Percentiles rank a stretch among this genome's conserved stretches.
phyloP scores from a whole-genome alignment of 2,888 invertebrate species.

The Nudaria mundana region DNA sequence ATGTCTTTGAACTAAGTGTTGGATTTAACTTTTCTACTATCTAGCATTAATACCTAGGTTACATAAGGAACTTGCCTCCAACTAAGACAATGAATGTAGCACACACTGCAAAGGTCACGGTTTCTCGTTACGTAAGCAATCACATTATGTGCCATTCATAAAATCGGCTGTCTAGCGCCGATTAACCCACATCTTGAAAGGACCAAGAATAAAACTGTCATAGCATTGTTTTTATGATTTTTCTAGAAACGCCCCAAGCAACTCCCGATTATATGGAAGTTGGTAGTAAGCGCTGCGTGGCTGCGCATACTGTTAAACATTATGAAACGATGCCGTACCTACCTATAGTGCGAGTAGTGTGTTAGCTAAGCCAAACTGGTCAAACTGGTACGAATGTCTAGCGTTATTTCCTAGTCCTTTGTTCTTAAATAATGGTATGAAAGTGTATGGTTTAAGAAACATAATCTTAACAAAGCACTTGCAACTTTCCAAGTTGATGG shows the following conservation, averaged over 20 bases:
- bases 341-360: constrained; percentile 19
- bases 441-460: too few species aligned
- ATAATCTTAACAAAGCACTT: constrained; percentile 23
- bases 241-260: constrained; percentile 14
- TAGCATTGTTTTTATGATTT: constrained; percentile 14
- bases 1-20: too few species aligned
- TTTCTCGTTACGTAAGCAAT: constrained; percentile 44
- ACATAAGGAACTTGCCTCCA: constrained; percentile 34
- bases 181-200: not conserved
- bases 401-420: constrained; percentile 34
- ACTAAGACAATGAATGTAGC: constrained; percentile 24
- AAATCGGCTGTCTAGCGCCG: not conserved
- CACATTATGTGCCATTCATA: constrained; percentile 12
- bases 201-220: constrained; percentile 19
- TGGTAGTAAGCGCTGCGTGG: constrained; percentile 26
- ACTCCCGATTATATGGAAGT: constrained; percentile 23
- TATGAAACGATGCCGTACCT: constrained; percentile 29
- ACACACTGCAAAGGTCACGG: constrained; percentile 53
- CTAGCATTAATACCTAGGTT: too few species aligned
- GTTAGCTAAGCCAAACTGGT: constrained; percentile 29
- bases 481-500: not conserved
- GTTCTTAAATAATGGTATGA: constrained; percentile 44
- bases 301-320: constrained; percentile 22
- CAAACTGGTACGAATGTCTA: constrained; percentile 19
- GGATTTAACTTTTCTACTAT: too few species aligned